Base-by-base conservation (phyloP, 2,797 vertebrate species). In the Myotis myotis region DNA sequence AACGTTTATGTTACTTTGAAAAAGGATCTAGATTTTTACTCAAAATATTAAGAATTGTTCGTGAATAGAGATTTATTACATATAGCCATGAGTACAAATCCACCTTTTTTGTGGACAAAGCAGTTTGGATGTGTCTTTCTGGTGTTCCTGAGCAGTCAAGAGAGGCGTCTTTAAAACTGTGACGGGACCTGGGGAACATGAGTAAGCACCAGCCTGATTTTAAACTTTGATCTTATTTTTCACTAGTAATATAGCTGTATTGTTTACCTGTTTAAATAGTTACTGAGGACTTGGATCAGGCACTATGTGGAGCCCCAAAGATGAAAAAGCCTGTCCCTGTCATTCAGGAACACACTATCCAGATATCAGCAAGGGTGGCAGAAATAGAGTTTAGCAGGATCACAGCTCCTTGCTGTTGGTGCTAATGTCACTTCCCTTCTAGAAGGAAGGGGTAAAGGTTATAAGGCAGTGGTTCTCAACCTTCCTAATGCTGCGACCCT, bases 201-300 rank as follows among this genome's bases (percentile, higher is more conserved):
- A 93, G 44, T 60, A 80, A 95, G 16, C 68, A 70, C 60, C 60
- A 53, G 12, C 22, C 53, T 64, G 25, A 83, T 92, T 81, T 88
- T 92, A 60, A 91, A 88, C 64, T 89, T 92, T 80, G 47, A 41
- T 94, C 23, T 82, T 51, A 57, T 33, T 86, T 90, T 62, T 25
- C 10, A 38, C 11, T 72, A 41, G 71, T 83, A 33, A 49, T 16
- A 68, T 75, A 85, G 28, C 33, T 84, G 12, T 84, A 8, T 91
- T 60, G 28, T 28, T 60, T 60, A 28, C 25, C 57, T 28, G 25
- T 60, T 28, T 60, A 64, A 13, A 55, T 66, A 57, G 49, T 89
- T 79, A 53, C 28, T 28, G 17, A 66, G 49, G n/a, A 22, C 55
- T 71, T 87, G 53, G 51, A 23, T 84, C 62, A 93, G 49, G 41